Evolutionary conservation across 2,797 vertebrate genomes (phyloP), one percentile per base, ranked within the genome.

Genomic region (Phataginus tetradactyla): DNA sequence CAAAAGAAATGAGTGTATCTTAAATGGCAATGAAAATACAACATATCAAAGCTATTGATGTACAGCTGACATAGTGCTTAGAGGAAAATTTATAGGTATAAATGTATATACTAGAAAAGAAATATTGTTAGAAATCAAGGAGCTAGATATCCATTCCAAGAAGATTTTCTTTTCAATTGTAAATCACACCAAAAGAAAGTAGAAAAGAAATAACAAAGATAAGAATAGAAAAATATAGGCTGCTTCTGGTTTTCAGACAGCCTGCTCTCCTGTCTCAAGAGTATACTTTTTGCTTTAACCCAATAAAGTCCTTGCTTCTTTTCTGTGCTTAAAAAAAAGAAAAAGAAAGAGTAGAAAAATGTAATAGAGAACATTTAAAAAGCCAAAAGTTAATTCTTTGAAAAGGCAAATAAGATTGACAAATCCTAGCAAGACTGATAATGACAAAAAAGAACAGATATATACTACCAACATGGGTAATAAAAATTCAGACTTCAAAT

Each of bases 401-500:
- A 57, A 74, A 68, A 86, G 20, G 34, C 74, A 69, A n/a, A 37
- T 37, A 42, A 27, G 4, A 17, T 21, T 1, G 21, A 81, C 51
- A 14, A 80, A 49, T 75, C 32, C 61, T 21, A 61, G 39, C 3
- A 23, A 81, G 20, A 53, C 32, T 7, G 20, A n/a, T 1, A 57
- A 6, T 7, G 4, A 45, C 0, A 15, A 7, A 63, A 55, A 66
- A 61, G 14, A 66, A 9, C 45, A 49, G 18, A 20, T 0, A 5
- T 0, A 4, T 9, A 21, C 8, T 2, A 3, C 8, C 64, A 3
- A 42, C 23, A 5, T 0, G 32, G 68, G 59, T 23, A 32, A 18
- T 8, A 3, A 39, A 27, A 17, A 1, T 0, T 23, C 51, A 15
- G 13, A 4, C 5, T 0, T 23, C 66, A 9, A 23, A 14, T 3